Evolutionary conservation across 2,113 vertebrate species (phyloP), one percentile per base, ranked within the genome.

Genomic region (Hystrix cristata): DNA sequence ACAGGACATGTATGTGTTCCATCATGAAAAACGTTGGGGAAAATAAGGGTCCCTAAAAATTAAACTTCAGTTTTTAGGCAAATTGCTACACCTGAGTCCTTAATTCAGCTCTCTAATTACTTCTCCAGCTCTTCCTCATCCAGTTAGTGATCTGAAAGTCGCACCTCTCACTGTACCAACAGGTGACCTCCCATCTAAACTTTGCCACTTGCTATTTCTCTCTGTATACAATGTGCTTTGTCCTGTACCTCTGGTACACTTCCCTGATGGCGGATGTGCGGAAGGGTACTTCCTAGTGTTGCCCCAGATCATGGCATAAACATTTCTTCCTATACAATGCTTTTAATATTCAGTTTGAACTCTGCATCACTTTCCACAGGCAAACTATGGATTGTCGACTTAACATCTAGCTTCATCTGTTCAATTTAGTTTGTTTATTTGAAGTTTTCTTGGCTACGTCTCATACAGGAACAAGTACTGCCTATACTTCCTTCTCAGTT

Each of bases 281-380:
- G 13, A 21, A 38, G 13, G 5, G 7, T 11, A 55, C 27, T 38
- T 78, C 15, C 29, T 27, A 18, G n/a, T 5, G 1, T 7, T 48
- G 15, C 0, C 15, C 23, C 6, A 62, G 12, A 55, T 55, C 9
- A 79, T 1, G 0, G 11, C 13, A 64, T 6, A 4, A n/a, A 69
- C 10, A 43, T 34, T 67, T 79, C 69, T 53, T 34, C 14, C 23
- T n/a, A 6, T 4, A 9, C 78, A 29, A 23, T 51, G 21, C 46
- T 83, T 93, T 74, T 29, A 72, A 91, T 57, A 16, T 62, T 93
- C 55, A 15, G 67, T 27, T 64, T 62, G 51, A 92, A 90, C 29
- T 62, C 79, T 76, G 67, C 27, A 67, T 38, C 23, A 55, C 71
- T 86, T 90, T 74, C 43, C 51, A 90, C 7, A 53, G 15, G 34